Percentiles rank a stretch among this genome's conserved stretches.
Evolutionary conservation across 2,888 invertebrate genomes (phyloP).

Genomic region (Trichogramma dendrolimi): DNA sequence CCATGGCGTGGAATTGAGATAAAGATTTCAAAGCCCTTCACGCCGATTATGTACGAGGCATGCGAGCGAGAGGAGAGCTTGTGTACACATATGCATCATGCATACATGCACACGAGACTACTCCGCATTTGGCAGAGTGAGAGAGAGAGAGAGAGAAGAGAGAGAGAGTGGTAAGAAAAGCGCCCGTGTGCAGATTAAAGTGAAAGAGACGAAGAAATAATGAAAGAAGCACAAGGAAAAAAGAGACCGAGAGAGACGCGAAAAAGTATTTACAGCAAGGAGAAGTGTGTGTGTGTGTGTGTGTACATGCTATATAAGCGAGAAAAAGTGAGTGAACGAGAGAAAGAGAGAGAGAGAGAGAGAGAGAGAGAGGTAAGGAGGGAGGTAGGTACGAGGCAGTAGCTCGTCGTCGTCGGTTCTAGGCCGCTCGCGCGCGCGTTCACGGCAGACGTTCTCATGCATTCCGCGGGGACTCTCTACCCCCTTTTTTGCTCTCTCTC

Average conservation of each 20-base stretch:
- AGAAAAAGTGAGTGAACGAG: no score
- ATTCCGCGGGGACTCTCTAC: conserved; percentile 41
- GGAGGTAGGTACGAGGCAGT: no score
- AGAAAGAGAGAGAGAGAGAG: no score
- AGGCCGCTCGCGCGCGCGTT: no score
- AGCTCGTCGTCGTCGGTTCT: no score
- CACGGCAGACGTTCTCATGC: conserved; percentile 44
- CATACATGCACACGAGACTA: no score
- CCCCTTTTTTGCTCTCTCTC: conserved; percentile 29
- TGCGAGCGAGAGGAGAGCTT: conserved; percentile 3
- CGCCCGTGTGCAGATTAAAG: conserved; percentile 5
- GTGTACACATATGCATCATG: not conserved
- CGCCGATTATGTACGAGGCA: conserved; percentile 14
- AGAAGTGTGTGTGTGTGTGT: conserved; percentile 29
- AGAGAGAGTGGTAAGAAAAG: conserved; percentile 13
- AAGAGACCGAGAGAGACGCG: conserved; percentile 23
- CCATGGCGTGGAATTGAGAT: conserved; percentile 39
- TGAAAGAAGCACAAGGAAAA: conserved; percentile 22
- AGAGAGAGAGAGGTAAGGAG: no score
- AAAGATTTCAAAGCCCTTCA: conserved; percentile 35
- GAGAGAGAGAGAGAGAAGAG: conserved; percentile 12
- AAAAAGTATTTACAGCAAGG: not conserved
- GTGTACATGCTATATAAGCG: no score
- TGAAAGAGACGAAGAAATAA: conserved; percentile 23
- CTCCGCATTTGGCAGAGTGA: conserved; percentile 4